A percentile compares a stretch with the other conserved stretches of the same genome.
phyloP scores from a whole-genome alignment of 2,888 invertebrate genomes.

The Embidobia sp. region DNA sequence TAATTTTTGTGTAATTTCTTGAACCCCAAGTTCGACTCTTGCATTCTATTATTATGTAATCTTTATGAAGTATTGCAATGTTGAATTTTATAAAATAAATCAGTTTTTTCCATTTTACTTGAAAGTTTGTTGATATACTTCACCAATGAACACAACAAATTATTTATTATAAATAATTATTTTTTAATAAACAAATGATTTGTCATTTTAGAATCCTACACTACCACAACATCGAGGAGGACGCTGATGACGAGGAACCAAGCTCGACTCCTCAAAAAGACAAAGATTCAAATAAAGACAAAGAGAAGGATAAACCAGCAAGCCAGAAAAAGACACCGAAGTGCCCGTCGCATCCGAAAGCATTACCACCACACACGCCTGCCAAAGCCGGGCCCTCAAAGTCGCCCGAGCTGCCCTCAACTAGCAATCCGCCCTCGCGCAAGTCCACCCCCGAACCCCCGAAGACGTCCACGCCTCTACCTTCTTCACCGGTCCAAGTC shows the following conservation, averaged over 20 bases:
- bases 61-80: too few relatives aligned
- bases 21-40: too few relatives aligned
- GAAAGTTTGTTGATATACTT: too few relatives aligned
- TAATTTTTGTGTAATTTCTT: too few relatives aligned
- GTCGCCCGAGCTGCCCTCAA: slow-evolving; percentile 45
- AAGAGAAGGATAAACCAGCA: slow-evolving; percentile 75
- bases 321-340: slow-evolving; percentile 81
- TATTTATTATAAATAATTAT: too few relatives aligned
- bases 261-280: slow-evolving; percentile 78
- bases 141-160: too few relatives aligned
- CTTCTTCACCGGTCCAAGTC: not conserved
- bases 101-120: too few relatives aligned
- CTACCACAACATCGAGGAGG: slow-evolving; percentile 87
- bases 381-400: slow-evolving; percentile 28
- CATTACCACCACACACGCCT: too few relatives aligned
- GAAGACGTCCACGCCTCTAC: slow-evolving; percentile 18
- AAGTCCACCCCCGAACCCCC: slow-evolving; percentile 65
- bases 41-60: too few relatives aligned
- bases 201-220: slow-evolving; percentile 86
- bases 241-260: slow-evolving; percentile 84
- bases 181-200: slow-evolving; percentile 7
- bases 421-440: slow-evolving; percentile 61
- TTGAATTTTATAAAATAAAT: too few relatives aligned
- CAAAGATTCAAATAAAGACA: slow-evolving; percentile 81
- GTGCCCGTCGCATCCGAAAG: too few relatives aligned